These are phyloP conservation scores for Orestias chungarensis DNA, from an alignment of 2,797 vertebrate species.

Conservation along the genomic window DNA sequence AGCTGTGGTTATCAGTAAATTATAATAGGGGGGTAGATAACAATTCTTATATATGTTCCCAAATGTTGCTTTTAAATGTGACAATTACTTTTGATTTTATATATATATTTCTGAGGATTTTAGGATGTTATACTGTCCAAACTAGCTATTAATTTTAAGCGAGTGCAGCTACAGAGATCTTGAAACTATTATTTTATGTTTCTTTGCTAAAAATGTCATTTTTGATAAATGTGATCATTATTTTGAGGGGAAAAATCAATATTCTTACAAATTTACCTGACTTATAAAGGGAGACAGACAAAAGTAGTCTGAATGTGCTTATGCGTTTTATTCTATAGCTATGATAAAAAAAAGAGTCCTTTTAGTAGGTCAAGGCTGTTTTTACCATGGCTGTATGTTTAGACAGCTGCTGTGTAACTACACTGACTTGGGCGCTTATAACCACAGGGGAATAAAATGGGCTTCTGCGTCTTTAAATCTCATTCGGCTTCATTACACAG, in stretches of 20 bases:
- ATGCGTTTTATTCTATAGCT: no score
- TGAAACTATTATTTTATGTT: not conserved
- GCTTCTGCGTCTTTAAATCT: not conserved
- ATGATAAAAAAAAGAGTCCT: no score
- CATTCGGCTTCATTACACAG: slow-evolving; percentile 33
- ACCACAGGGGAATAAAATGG: not conserved
- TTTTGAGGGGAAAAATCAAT: not conserved
- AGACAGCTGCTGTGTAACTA: no score
- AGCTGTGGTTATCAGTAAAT: not conserved
- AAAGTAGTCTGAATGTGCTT: no score
- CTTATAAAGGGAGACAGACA: no score
- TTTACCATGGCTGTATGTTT: not conserved
- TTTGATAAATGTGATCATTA: not conserved
- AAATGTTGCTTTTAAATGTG: not conserved
- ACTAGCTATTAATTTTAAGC: not conserved
- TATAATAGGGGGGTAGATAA: not conserved
- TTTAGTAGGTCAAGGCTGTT: no score
- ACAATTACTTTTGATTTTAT: not conserved
- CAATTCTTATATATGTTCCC: not conserved
- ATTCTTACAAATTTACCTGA: no score
- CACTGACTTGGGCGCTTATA: not conserved
- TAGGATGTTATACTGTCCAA: not conserved
- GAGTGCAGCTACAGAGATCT: not conserved
- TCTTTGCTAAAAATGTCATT: not conserved
- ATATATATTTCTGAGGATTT: not conserved